Percentiles rank a stretch among this genome's conserved stretches.
These are phyloP conservation scores for Anthoptus insignis DNA, from an alignment of 2,888 invertebrate species.

Conservation along the genomic window DNA sequence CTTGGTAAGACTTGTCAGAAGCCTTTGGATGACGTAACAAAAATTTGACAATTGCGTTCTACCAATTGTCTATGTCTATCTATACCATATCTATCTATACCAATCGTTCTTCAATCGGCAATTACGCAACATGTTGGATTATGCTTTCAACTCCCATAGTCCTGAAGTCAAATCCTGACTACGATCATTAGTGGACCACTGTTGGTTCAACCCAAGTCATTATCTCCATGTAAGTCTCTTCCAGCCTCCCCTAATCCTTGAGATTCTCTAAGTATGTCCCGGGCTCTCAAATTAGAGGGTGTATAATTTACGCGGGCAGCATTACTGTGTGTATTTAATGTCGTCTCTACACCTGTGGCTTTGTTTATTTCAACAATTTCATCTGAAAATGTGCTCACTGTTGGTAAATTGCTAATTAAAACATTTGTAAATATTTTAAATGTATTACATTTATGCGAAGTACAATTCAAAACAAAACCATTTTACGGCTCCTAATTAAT, in stretches of 20 bases:
- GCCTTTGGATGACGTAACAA: too few relatives aligned
- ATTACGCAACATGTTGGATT: too few relatives aligned
- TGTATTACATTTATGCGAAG: neutral
- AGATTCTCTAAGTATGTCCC: slow-evolving; percentile 20
- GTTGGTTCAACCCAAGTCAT: neutral
- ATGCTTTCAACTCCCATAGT: too few relatives aligned
- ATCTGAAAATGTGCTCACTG: slow-evolving; percentile 17
- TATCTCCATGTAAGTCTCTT: slow-evolving; percentile 1
- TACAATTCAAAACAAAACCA: neutral
- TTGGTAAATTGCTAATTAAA: slow-evolving; percentile 22
- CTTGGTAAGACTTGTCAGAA: too few relatives aligned
- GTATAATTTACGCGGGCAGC: slow-evolving; percentile 32
- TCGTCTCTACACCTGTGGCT: slow-evolving; percentile 34
- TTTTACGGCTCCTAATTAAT: neutral
- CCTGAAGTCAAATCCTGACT: too few relatives aligned
- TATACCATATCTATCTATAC: too few relatives aligned
- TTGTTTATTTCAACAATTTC: slow-evolving; percentile 35
- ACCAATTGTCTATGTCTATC: too few relatives aligned
- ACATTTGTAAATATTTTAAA: slow-evolving; percentile 14
- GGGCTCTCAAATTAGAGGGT: slow-evolving; percentile 32
- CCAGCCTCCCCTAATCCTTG: slow-evolving; percentile 2
- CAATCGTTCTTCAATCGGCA: too few relatives aligned
- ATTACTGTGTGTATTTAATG: slow-evolving; percentile 32
- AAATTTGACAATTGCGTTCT: too few relatives aligned
- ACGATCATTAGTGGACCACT: too few relatives aligned